A percentile compares a stretch with the other conserved stretches of the same genome.
Conservation (phyloP, 2,113 vertebrate species). For the Terrapene triunguis region DNA sequence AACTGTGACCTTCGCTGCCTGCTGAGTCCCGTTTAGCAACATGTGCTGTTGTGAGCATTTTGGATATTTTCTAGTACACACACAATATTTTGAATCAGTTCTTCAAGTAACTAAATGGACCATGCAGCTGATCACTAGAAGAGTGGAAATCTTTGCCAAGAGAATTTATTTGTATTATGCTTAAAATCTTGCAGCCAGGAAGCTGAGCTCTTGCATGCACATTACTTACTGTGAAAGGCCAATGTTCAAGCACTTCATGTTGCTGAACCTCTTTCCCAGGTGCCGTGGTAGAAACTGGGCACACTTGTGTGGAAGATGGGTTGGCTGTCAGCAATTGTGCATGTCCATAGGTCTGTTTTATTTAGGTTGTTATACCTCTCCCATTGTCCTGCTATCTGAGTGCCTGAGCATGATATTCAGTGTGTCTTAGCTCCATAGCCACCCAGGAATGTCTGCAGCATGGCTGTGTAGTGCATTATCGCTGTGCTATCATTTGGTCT, state of each 20-base stretch:
- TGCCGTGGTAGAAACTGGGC: not conserved
- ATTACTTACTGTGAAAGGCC: not conserved
- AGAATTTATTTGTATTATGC: slow-evolving; percentile 6
- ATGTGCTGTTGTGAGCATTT: not conserved
- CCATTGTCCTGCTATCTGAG: not conserved
- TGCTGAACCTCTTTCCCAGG: not conserved
- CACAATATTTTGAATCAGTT: slow-evolving; percentile 2
- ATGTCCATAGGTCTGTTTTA: not conserved
- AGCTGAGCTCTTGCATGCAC: accelerated
- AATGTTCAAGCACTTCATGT: not conserved
- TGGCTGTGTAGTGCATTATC: not conserved
- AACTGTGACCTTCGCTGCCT: not conserved
- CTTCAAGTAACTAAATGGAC: slow-evolving; percentile 11
- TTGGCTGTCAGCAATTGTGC: not conserved
- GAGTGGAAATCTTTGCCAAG: not conserved
- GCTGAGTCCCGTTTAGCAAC: not conserved
- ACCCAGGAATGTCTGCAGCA: not conserved
- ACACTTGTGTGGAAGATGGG: not conserved
- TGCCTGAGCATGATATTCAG: not conserved
- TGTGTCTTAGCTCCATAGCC: not conserved
- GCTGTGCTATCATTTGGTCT: accelerated
- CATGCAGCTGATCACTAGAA: not conserved
- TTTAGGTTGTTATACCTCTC: not conserved
- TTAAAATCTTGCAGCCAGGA: not conserved
- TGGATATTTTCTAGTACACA: not conserved